A percentile compares a stretch with the other conserved stretches of the same genome.
Evolutionary conservation across 2,888 invertebrate species (phyloP).

Genomic region (Sepioteuthis lessoniana): DNA sequence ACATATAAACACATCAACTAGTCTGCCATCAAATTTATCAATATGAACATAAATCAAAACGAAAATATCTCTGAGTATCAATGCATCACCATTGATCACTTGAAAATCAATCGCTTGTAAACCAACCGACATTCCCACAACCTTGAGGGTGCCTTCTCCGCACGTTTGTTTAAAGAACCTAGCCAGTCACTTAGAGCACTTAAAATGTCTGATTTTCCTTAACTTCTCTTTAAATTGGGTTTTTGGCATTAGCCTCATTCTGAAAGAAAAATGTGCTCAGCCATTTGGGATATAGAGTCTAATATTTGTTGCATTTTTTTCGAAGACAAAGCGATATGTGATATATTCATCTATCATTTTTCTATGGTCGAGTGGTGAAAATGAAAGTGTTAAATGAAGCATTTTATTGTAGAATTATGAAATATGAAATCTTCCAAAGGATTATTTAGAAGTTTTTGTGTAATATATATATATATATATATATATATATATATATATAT

Average conservation of each 20-base stretch:
- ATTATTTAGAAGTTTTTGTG: neutral
- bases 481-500: neutral
- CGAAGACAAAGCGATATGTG: neutral
- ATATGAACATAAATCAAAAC: conserved; percentile 23
- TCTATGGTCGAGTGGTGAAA: neutral
- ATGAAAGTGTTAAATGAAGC: conserved; percentile 23
- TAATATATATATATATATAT: neutral
- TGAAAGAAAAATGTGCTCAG: neutral
- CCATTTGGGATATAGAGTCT: neutral
- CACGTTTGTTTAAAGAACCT: neutral
- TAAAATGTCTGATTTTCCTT: neutral
- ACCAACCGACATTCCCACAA: neutral
- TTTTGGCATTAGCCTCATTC: neutral
- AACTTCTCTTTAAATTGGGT: neutral
- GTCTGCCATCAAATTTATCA: conserved; percentile 14
- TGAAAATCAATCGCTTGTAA: neutral
- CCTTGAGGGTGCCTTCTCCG: neutral
- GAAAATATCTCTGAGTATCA: conserved; percentile 33
- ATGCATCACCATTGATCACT: conserved; percentile 33
- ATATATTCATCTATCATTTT: neutral
- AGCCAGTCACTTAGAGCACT: neutral
- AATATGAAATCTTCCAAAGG: neutral
- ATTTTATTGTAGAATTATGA: neutral
- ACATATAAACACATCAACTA: conserved; percentile 1
- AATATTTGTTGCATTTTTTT: neutral